These are phyloP conservation scores for Ctenosaura bakeri DNA, from an alignment of 2,797 vertebrate species.

Conservation along the genomic window DNA sequence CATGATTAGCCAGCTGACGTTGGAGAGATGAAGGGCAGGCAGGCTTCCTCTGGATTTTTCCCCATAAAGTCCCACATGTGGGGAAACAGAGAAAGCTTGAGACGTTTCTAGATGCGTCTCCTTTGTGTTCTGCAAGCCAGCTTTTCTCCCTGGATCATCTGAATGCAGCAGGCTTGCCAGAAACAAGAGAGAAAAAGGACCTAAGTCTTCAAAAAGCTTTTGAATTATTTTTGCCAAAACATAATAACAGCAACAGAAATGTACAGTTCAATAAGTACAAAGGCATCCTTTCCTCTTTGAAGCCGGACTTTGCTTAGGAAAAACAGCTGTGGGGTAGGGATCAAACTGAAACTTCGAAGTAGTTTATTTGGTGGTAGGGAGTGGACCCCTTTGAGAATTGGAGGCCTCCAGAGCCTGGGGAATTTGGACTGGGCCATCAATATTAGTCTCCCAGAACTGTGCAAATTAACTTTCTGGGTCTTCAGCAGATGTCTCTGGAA, in stretches of 20 bases:
- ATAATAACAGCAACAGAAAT: not conserved
- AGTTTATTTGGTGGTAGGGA: not conserved
- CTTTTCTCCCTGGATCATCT: no score
- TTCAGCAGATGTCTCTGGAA: not conserved
- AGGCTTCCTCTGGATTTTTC: not conserved
- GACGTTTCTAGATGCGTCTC: no score
- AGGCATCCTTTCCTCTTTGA: not conserved
- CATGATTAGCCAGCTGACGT: not conserved
- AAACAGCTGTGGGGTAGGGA: not conserved
- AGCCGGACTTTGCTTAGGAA: not conserved
- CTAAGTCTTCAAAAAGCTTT: not conserved
- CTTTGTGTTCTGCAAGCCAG: not conserved
- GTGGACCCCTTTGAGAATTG: not conserved
- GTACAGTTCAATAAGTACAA: no score
- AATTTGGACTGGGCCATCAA: rapidly evolving
- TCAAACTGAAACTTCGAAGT: not conserved
- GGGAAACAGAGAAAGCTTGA: no score
- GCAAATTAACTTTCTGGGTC: not conserved
- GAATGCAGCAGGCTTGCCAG: no score
- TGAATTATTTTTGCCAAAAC: not conserved
- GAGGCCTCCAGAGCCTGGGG: not conserved
- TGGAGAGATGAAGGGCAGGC: not conserved
- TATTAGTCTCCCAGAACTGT: not conserved
- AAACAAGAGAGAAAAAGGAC: not conserved
- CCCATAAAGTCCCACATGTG: not conserved